Percentiles rank a stretch among this genome's conserved stretches.
Conservation (phyloP, 2,113 vertebrate genomes). For the Chionomys nivalis region DNA sequence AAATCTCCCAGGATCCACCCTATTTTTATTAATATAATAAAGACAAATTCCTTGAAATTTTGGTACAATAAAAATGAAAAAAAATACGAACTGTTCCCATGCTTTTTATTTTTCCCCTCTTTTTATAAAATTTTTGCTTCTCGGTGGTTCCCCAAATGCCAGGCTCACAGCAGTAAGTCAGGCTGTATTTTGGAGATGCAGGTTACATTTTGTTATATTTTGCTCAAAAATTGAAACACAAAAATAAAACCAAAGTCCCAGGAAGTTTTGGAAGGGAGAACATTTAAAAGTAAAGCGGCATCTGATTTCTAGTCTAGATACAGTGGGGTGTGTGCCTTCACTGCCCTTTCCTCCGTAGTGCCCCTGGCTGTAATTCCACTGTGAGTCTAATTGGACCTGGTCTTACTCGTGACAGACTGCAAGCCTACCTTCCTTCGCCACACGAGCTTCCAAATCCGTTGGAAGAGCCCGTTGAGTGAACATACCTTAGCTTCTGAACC, state of each 20-base stretch:
- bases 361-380: not conserved
- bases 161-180: constrained; percentile 18
- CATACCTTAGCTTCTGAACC: not conserved
- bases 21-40: constrained; percentile 49
- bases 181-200: not conserved
- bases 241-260: not conserved
- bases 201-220: constrained; percentile 37
- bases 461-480: not conserved
- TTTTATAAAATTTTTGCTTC: not conserved
- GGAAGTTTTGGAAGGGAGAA: constrained; percentile 15
- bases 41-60: constrained; percentile 56
- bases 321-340: too few species aligned
- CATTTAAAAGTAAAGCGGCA: not conserved
- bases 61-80: constrained; percentile 41
- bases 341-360: not conserved
- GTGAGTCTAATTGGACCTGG: not conserved
- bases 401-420: not conserved
- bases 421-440: not conserved
- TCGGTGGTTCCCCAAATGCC: constrained; percentile 23
- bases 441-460: not conserved
- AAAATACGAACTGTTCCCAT: not conserved
- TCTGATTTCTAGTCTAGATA: not conserved
- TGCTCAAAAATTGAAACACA: not conserved
- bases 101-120: constrained; percentile 4
- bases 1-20: not conserved